Evolutionary conservation across 2,888 invertebrate species (phyloP), one percentile per base, ranked within the genome.

Genomic region (Muschampia plurimacula): DNA sequence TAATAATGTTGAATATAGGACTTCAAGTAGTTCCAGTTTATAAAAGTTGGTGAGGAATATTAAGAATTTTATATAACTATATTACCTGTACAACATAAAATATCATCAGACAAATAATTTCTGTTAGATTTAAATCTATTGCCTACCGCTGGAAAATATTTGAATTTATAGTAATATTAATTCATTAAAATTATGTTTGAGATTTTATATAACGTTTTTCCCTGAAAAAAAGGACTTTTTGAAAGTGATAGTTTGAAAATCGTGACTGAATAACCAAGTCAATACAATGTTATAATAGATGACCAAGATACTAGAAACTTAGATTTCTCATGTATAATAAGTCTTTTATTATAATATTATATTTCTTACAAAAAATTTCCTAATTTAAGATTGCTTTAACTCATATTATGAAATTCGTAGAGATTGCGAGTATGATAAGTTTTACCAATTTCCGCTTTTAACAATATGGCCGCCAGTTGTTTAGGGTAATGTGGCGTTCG

Each of bases 401-500:
- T 2, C 5, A 28, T 71, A 55, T 59, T 49, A 49, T 41, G 39
- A 59, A 62, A 67, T 28, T 13, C n/a, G 9, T 73, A 28, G 36
- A 57, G 78, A 80, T 77, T 77, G 74, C 80, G 79, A 79, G 79
- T 75, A 77, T 83, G 83, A 83, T 83, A 80, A 82, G 82, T 85
- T 82, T 81, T 84, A 80, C 78, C 82, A 83, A 82, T 87, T 90
- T 92, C 91, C 87, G 90, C 86, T 90, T 89, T 89, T 87, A 90
- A 89, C 91, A 94, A 94, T 91, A 94, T 94, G 94, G 94, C 94
- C 90, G 93, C 93, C 92, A 92, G 92, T 94, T 92, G 93, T 93
- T 94, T 93, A 91, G 93, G 92, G 93, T 94, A 94, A 94, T 94
- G 94, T 93, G 94, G 94, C 93, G 93, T 94, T 93, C 89, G 89